Evolutionary conservation across 2,888 invertebrate genomes (phyloP).

Genomic region (Nymphalis urticae): DNA sequence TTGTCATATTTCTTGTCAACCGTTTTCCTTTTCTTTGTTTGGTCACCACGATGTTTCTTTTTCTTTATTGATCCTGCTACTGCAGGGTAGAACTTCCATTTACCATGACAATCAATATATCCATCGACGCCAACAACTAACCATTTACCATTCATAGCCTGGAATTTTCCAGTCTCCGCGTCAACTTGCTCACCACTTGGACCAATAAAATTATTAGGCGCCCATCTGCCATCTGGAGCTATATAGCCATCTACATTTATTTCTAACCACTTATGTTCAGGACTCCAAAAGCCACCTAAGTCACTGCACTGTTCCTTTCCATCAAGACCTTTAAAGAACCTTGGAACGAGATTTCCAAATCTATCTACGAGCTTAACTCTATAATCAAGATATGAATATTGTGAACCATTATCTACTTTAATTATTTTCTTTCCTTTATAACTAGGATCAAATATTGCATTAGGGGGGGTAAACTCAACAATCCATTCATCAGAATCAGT

Average conservation of each 20-base stretch:
- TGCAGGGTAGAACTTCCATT: conserved; percentile 62
- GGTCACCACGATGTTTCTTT: conserved; percentile 17
- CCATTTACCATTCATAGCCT: conserved; percentile 58
- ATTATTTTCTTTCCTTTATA: conserved; percentile 58
- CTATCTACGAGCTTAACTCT: conserved; percentile 65
- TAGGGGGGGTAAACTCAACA: conserved; percentile 75
- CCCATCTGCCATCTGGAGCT: conserved; percentile 69
- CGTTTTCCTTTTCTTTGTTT: conserved; percentile 32
- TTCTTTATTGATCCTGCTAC: conserved; percentile 19
- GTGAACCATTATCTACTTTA: conserved; percentile 53
- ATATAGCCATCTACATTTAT: conserved; percentile 70
- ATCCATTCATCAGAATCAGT: conserved; percentile 76
- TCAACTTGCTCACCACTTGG: conserved; percentile 66
- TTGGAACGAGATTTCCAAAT: conserved; percentile 66
- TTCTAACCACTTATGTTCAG: conserved; percentile 66
- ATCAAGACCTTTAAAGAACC: conserved; percentile 70
- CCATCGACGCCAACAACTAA: conserved; percentile 69
- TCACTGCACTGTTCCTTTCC: conserved; percentile 74
- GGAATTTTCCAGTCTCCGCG: conserved; percentile 64
- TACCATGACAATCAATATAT: conserved; percentile 59
- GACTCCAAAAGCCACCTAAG: conserved; percentile 73
- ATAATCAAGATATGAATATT: conserved; percentile 70
- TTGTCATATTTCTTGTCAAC: conserved; percentile 47
- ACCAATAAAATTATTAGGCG: conserved; percentile 62
- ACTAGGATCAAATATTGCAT: conserved; percentile 61